Base-by-base conservation (phyloP, 2,888 invertebrate species). In the Smittia sp. region DNA sequence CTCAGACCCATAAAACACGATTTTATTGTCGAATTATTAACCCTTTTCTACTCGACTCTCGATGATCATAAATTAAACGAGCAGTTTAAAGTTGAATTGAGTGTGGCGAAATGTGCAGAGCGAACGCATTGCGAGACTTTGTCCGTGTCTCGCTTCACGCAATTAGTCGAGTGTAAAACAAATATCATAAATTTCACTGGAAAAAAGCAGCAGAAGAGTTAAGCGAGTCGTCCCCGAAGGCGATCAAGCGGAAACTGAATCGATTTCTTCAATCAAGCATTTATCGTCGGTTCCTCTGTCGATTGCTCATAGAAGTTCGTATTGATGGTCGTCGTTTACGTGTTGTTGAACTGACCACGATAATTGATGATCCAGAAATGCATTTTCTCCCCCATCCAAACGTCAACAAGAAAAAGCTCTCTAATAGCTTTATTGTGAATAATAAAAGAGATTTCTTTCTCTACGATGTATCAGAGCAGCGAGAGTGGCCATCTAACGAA, bases 1-100 rank as follows among this genome's bases (percentile, higher is more conserved):
- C 22, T 22, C 22, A 58, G 4, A 22, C 2, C 22, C 18, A 58
- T 58, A 58, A 58, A 58, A 58, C 7, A n/a, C 2, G 4, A 22
- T 22, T 58, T 58, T 58, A 58, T 58, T 58, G 58, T 58, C 58
- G 22, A 58, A 58, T 18, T 58, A 58, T 58, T 58, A 58, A 58
- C 58, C 58, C 58, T 58, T 58, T 58, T 58, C 20, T 13, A 46
- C 46, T 46, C 46, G 46, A 46, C n/a, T 46, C 46, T 46, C 39
- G 13, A 39, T 46, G 46, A 46, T 46, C 13, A 46, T 46, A 46
- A 46, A 46, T 46, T 6, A 46, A 46, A 46, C 46, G 46, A 46
- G 13, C 46, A 46, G 46, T 46, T 46, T 46, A 46, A 46, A 46
- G 46, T 46, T 15, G 46, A 46, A 46, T 46, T 46, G 46, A 46